Evolutionary conservation across 2,888 invertebrate species (phyloP), one percentile per base, ranked within the genome.

Genomic region (Seira ritae): DNA sequence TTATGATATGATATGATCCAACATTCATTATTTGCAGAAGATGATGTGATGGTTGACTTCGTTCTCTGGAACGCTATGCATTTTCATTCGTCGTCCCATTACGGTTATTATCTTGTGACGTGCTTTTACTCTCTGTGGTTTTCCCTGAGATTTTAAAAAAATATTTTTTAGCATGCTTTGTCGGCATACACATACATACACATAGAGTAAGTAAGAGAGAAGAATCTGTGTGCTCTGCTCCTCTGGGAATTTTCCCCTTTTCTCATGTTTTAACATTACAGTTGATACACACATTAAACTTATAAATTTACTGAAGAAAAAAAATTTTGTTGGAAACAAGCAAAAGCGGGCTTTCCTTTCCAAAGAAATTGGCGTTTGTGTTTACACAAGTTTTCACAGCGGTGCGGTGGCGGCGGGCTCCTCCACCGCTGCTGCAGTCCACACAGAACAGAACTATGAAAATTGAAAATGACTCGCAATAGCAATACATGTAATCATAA

Each of bases 1-100:
- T 31, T 31, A 31, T 68, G 55, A 75, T 75, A 24, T 80, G 76
- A 83, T 78, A 37, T 77, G 82, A 82, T 83, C 77, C 68, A 83
- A 83, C 83, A 77, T 77, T 83, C 77, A 77, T 77, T 77, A 77
- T 78, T 83, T 83, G 73, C 77, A 55, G 55, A 55, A 60, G 78
- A 78, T 72, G 78, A 65, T 77, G 46, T 78, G 62, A 83, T 69
- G 83, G 77, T 83, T 77, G 83, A 78, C 73, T 83, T 83, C 72
- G 73, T 83, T 83, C 31, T 8, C 31, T 31, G 31, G 8, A 31
- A 31, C 31, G 31, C 31, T 31, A 31, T 31, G 31, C 31, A 31
- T 31, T 31, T 31, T 31, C 31, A 31, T 31, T 31, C 31, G 31
- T 67, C 75, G 31, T 67, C 75, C 74, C 77, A 83, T 83, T 83